Conservation (phyloP, 2,888 invertebrate species). For the Boloria selene region DNA sequence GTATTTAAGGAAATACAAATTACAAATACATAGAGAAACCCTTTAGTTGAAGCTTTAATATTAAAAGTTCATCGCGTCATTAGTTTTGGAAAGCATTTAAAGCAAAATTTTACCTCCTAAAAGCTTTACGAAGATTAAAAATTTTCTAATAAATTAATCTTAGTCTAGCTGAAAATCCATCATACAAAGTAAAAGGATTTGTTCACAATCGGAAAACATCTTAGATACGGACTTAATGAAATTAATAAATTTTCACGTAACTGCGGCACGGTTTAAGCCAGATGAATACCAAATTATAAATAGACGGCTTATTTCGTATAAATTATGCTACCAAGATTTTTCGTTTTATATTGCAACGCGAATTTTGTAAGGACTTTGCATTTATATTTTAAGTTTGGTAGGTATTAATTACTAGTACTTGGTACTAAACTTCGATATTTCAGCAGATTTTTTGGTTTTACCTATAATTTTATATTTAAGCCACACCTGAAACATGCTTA, state of each 20-base stretch:
- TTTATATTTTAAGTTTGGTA: no score
- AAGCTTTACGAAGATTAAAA: constrained; percentile 4
- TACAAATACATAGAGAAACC: not conserved
- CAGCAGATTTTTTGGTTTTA: no score
- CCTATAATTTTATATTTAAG: no score
- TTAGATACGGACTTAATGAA: constrained; percentile 38
- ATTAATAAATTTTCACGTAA: constrained; percentile 43
- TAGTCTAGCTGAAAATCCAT: constrained; percentile 37
- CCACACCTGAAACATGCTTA: no score
- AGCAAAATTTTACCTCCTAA: constrained; percentile 3
- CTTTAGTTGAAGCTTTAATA: not conserved
- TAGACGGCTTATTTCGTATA: constrained; percentile 33
- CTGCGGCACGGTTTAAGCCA: constrained; percentile 40
- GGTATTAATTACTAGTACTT: no score
- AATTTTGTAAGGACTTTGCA: no score
- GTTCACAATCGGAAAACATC: constrained; percentile 42
- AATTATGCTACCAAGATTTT: no score
- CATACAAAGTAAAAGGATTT: constrained; percentile 43
- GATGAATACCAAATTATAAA: constrained; percentile 42
- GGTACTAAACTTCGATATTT: no score
- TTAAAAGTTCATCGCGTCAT: not conserved
- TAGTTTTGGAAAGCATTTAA: constrained; percentile 2
- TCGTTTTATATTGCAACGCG: no score
- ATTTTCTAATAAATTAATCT: constrained; percentile 34
- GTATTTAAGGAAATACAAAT: no score